Evolutionary conservation across 1,140 invertebrate species (phyloP), one percentile per base, ranked within the genome.

Genomic region (Lasioglossum albipes): DNA sequence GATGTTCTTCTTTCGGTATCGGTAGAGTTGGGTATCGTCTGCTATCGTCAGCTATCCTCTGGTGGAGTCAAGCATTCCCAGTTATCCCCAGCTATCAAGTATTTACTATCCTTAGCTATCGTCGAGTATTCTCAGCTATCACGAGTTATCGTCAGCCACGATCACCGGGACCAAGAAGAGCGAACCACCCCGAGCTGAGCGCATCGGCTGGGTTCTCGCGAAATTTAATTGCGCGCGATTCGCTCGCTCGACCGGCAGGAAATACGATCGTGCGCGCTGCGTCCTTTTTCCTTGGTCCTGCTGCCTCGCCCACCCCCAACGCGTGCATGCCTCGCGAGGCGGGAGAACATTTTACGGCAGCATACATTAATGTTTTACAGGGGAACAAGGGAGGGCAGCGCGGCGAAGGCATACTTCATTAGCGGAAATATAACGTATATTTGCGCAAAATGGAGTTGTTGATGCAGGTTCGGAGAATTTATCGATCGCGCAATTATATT

Each of bases 201-300:
- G 52, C 49, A 9, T 9, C 45, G 13, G 18, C 65, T 9, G 0
- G 12, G 66, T 78, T 59, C 36, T 31, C 71, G 79, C 74, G 68
- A 76, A 79, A 85, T 86, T 85, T 66, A 85, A 86, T 83, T 79
- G 75, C 54, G 45, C 64, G 45, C 52, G 4, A 31, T 13, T 7
- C n/a, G 57, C 57, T 3, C 22, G 31, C n/a, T 27, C 77, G 54
- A 49, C 59, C 66, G 36, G 73, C 69, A 45, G 16, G 27, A 27
- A 61, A 13, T 52, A 18, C 9, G 49, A 42, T n/a, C 72, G 42
- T 5, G 9, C n/a, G n/a, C 36, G 12, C 31, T 61, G 20, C 42
- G 16, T 74, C 52, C 42, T 22, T 74, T 36, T 18, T 20, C 20
- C 52, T 27, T 42, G 36, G 20, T 57, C 20, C 9, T 67, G 7